A percentile compares a stretch with the other conserved stretches of the same genome.
These are phyloP conservation scores for Alosa alosa DNA, from an alignment of 2,113 vertebrate genomes.

Conservation along the genomic window DNA sequence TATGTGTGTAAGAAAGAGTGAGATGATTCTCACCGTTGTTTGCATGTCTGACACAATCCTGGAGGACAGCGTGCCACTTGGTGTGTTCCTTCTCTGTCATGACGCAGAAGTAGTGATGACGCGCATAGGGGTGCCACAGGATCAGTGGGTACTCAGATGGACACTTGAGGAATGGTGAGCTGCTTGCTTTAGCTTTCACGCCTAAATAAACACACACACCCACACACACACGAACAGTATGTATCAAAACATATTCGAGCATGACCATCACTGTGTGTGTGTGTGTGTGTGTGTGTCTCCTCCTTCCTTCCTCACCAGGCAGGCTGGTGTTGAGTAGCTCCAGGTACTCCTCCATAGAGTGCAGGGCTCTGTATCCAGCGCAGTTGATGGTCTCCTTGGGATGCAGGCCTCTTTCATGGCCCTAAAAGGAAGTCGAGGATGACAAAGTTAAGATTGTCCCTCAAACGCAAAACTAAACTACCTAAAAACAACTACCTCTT, in stretches of 20 bases:
- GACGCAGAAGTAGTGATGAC: slow-evolving; percentile 89
- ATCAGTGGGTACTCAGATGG: slow-evolving; percentile 83
- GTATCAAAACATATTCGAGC: background rate
- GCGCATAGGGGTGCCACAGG: slow-evolving; percentile 89
- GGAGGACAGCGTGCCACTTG: slow-evolving; percentile 89
- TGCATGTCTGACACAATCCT: slow-evolving; percentile 87
- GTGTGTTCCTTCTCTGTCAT: slow-evolving; percentile 89
- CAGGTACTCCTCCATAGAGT: slow-evolving; percentile 85
- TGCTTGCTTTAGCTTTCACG: slow-evolving; percentile 72
- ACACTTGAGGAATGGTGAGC: slow-evolving; percentile 78
- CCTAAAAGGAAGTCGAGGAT: slow-evolving; percentile 62
- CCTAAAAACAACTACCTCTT: background rate
- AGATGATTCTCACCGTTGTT: slow-evolving; percentile 80
- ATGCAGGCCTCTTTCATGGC: slow-evolving; percentile 78
- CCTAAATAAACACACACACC: slow-evolving; percentile 58
- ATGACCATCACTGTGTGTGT: background rate
- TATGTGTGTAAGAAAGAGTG: background rate
- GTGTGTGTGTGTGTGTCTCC: background rate
- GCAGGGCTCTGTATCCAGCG: slow-evolving; percentile 88
- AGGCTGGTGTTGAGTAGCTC: slow-evolving; percentile 82
- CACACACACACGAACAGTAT: slow-evolving; percentile 8
- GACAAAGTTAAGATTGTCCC: background rate
- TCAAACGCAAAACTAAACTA: background rate
- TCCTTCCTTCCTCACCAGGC: slow-evolving; percentile 72
- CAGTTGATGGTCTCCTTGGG: slow-evolving; percentile 83